A percentile compares a stretch with the other conserved stretches of the same genome.
Conservation (phyloP, 2,113 vertebrate species). For the Strigops habroptila region DNA sequence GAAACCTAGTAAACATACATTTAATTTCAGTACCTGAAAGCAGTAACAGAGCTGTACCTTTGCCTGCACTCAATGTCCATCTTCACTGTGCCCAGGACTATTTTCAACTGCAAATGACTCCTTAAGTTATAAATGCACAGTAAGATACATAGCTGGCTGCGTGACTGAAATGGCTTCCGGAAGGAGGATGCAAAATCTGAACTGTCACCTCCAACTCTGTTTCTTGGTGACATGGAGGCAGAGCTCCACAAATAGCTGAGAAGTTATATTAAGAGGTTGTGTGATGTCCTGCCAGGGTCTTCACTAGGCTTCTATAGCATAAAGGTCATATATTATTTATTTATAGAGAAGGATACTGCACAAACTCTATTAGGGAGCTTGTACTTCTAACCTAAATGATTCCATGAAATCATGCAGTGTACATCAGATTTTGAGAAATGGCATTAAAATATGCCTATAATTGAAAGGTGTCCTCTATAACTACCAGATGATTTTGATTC, state of each 20-base stretch:
- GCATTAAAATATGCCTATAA: neutral
- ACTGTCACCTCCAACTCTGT: slow-evolving; percentile 47
- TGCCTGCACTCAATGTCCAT: neutral
- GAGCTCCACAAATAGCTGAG: slow-evolving; percentile 46
- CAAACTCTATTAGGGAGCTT: neutral
- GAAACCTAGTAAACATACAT: neutral
- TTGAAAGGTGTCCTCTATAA: neutral
- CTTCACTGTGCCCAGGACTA: neutral
- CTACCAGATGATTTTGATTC: neutral
- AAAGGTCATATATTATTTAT: slow-evolving; percentile 52
- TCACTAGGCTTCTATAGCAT: slow-evolving; percentile 11
- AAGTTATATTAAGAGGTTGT: slow-evolving; percentile 57
- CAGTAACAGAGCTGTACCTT: neutral
- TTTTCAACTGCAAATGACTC: neutral
- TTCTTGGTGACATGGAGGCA: slow-evolving; percentile 28
- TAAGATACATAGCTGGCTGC: neutral
- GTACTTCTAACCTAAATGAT: neutral
- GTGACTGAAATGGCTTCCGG: slow-evolving; percentile 34
- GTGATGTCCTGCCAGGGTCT: slow-evolving; percentile 66
- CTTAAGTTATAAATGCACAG: slow-evolving; percentile 41
- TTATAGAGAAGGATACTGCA: slow-evolving; percentile 35
- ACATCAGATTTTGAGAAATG: neutral
- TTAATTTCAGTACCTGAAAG: slow-evolving; percentile 11
- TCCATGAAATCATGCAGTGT: neutral
- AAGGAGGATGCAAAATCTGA: slow-evolving; percentile 55